phyloP scores from a whole-genome alignment of 2,888 invertebrate species.

The Rhagonycha lutea region DNA sequence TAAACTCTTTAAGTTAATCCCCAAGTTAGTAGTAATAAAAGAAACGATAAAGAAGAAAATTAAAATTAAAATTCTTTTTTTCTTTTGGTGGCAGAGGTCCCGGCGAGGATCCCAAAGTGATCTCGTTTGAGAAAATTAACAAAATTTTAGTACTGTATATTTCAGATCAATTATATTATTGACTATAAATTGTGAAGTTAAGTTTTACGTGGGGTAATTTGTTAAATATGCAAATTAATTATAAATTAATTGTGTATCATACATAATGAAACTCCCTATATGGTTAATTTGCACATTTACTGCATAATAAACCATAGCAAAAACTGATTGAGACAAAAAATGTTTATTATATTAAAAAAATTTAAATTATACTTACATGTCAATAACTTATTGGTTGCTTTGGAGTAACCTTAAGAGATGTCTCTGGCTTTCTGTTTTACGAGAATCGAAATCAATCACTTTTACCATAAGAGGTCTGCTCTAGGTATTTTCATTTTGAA shows the following conservation, averaged over 20 bases:
- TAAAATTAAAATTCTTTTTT: not conserved
- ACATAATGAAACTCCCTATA: not conserved
- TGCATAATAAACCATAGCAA: not conserved
- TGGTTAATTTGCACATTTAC: not conserved
- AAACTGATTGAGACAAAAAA: not conserved
- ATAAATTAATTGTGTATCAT: not conserved
- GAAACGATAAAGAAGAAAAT: not conserved
- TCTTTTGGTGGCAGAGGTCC: not conserved
- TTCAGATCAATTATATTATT: not conserved
- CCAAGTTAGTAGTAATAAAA: not conserved
- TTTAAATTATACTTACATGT: not conserved
- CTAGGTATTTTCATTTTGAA: not conserved
- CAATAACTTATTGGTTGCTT: not conserved
- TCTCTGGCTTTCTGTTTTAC: not conserved
- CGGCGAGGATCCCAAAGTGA: no score
- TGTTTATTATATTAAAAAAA: not conserved
- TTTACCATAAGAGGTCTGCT: not conserved
- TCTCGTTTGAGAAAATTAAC: not conserved
- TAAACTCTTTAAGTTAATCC: not conserved
- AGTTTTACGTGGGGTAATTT: not conserved
- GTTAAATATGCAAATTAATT: not conserved
- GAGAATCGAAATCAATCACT: not conserved
- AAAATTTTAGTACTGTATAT: not conserved
- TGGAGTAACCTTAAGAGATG: not conserved
- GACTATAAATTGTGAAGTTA: not conserved